Evolutionary conservation across 2,113 vertebrate species (phyloP).

Genomic region (Raja brachyura): DNA sequence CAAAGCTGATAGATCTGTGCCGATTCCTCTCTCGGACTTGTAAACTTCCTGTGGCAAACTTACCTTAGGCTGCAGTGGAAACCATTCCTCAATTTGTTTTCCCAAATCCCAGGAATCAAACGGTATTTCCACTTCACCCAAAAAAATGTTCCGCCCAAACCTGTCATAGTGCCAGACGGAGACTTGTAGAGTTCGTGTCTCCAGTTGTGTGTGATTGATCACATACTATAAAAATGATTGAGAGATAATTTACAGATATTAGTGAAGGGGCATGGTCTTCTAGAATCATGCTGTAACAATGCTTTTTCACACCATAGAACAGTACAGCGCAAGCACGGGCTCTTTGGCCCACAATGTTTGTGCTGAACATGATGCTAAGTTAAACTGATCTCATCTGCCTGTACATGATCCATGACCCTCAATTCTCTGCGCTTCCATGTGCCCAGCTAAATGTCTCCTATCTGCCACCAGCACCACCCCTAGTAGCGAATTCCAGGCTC

Average conservation of each 20-base stretch:
- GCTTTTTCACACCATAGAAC: not conserved
- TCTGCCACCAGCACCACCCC: too few species aligned
- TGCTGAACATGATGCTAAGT: too few species aligned
- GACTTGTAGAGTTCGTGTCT: conserved; percentile 83
- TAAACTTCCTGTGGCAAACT: conserved; percentile 27
- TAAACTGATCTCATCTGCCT: too few species aligned
- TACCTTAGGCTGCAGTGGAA: conserved; percentile 85
- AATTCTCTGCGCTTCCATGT: too few species aligned
- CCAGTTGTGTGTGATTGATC: conserved; percentile 91
- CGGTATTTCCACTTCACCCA: conserved; percentile 89
- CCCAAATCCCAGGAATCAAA: conserved; percentile 94
- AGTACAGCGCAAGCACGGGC: too few species aligned
- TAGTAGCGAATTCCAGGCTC: too few species aligned
- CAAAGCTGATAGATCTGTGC: not conserved
- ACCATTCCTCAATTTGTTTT: conserved; percentile 78
- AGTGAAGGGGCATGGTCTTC: not conserved
- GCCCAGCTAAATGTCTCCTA: too few species aligned
- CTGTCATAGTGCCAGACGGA: conserved; percentile 96
- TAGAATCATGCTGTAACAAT: not conserved
- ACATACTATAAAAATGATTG: conserved; percentile 67
- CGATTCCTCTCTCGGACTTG: not conserved
- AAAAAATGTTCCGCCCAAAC: conserved; percentile 87
- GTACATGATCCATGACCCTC: too few species aligned
- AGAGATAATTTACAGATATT: not conserved
- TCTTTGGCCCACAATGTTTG: too few species aligned